phyloP scores from a whole-genome alignment of 2,113 vertebrate species.

The Saiga tatarica region DNA sequence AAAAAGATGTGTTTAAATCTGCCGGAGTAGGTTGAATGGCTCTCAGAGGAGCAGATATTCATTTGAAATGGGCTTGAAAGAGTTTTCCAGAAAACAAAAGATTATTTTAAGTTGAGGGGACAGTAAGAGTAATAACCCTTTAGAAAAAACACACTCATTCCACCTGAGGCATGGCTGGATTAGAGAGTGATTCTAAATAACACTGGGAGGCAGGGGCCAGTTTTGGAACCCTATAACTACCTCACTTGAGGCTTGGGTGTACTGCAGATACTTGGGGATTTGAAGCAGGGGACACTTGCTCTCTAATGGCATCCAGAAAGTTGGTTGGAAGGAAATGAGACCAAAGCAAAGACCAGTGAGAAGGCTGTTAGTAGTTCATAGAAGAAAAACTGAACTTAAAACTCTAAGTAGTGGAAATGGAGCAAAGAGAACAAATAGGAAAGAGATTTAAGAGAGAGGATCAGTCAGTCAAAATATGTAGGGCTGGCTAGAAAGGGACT shows the following conservation, averaged over 20 bases:
- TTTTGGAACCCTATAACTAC: background rate
- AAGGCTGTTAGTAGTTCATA: background rate
- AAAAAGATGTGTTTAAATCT: background rate
- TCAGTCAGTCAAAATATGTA: background rate
- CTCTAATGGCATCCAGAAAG: background rate
- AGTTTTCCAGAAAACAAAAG: slow-evolving; percentile 9
- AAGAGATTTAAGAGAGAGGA: background rate
- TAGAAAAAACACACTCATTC: background rate
- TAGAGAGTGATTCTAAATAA: background rate
- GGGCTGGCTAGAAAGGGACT: background rate
- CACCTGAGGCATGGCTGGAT: background rate
- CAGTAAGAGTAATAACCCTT: background rate
- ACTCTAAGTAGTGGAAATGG: background rate
- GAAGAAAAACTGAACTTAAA: background rate
- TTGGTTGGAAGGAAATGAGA: background rate
- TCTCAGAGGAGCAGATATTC: background rate
- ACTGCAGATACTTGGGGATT: background rate
- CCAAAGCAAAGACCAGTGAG: background rate
- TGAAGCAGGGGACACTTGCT: background rate
- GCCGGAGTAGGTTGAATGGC: background rate
- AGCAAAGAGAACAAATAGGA: background rate
- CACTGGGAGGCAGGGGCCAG: background rate
- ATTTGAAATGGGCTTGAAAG: background rate
- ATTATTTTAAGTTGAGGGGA: background rate
- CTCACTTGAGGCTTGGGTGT: background rate